These are phyloP conservation scores for Nipponacmea schrenckii DNA, from an alignment of 2,888 invertebrate genomes.

Conservation along the genomic window DNA sequence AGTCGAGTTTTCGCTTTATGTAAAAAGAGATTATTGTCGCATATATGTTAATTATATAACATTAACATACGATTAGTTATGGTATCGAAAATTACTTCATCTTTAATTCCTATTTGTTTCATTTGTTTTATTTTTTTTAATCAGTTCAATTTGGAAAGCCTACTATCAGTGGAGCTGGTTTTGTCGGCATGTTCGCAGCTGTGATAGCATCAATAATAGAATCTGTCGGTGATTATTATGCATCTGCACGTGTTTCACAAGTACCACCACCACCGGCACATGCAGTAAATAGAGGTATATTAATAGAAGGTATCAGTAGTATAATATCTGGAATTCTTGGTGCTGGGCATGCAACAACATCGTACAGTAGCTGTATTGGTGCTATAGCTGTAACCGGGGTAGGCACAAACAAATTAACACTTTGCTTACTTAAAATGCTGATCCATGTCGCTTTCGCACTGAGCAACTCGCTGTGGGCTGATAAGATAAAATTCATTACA, in stretches of 20 bases:
- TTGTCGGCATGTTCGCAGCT: conserved; percentile 57
- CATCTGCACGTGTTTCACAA: conserved; percentile 77
- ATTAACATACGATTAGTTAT: too few relatives aligned
- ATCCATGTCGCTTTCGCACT: not conserved
- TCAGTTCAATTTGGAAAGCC: conserved; percentile 70
- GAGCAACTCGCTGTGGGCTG: too few relatives aligned
- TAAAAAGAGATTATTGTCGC: too few relatives aligned
- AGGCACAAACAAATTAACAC: conserved; percentile 7
- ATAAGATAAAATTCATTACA: too few relatives aligned
- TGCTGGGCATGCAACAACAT: conserved; percentile 87
- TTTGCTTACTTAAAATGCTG: too few relatives aligned
- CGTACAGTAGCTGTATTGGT: conserved; percentile 89
- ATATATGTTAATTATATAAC: too few relatives aligned
- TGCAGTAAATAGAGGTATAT: conserved; percentile 79
- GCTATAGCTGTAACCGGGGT: conserved; percentile 88
- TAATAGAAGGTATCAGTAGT: conserved; percentile 84
- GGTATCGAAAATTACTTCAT: too few relatives aligned
- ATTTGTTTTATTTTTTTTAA: not conserved
- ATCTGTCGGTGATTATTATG: conserved; percentile 85
- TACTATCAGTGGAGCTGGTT: conserved; percentile 55
- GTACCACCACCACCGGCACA: conserved; percentile 86
- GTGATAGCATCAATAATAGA: conserved; percentile 59
- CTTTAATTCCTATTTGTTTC: too few relatives aligned
- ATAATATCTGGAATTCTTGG: conserved; percentile 86
- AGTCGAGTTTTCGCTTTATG: too few relatives aligned